These are phyloP conservation scores for Dromiciops gliroides DNA, from an alignment of 2,113 vertebrate genomes.

Conservation along the genomic window DNA sequence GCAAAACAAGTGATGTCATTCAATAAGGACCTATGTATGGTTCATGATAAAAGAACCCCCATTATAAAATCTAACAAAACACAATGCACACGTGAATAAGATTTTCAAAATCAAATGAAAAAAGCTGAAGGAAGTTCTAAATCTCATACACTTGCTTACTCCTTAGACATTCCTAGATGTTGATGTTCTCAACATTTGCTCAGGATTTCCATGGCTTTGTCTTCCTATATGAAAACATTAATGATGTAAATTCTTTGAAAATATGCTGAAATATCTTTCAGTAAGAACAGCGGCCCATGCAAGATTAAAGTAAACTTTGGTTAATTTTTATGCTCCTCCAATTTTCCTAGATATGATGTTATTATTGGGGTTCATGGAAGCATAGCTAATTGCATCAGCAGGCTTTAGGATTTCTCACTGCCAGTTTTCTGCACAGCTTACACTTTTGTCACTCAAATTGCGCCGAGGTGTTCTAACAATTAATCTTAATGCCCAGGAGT, in stretches of 20 bases:
- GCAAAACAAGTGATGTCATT: slow-evolving; percentile 67
- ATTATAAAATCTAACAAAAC: slow-evolving; percentile 46
- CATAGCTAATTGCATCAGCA: slow-evolving; percentile 85
- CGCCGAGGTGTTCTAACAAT: slow-evolving; percentile 82
- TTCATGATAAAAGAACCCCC: slow-evolving; percentile 63
- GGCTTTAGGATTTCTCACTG: slow-evolving; percentile 82
- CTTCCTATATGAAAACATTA: background rate
- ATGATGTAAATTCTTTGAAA: slow-evolving; percentile 2
- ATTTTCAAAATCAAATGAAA: slow-evolving; percentile 56
- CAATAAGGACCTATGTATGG: slow-evolving; percentile 44
- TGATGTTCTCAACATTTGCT: slow-evolving; percentile 16
- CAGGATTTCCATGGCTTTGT: background rate
- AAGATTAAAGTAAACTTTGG: slow-evolving; percentile 52
- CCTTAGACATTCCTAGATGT: background rate
- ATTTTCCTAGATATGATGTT: slow-evolving; percentile 80
- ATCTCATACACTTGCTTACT: background rate
- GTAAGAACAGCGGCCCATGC: background rate
- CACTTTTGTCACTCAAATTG: slow-evolving; percentile 81
- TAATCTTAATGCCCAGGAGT: slow-evolving; percentile 78
- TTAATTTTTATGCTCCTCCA: slow-evolving; percentile 71
- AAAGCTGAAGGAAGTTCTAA: slow-evolving; percentile 20
- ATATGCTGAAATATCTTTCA: slow-evolving; percentile 7
- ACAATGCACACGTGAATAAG: slow-evolving; percentile 59
- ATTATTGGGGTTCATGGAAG: slow-evolving; percentile 82
- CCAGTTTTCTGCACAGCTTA: slow-evolving; percentile 82